Conservation (phyloP, 2,888 invertebrate genomes). For the Chironomus riparius region DNA sequence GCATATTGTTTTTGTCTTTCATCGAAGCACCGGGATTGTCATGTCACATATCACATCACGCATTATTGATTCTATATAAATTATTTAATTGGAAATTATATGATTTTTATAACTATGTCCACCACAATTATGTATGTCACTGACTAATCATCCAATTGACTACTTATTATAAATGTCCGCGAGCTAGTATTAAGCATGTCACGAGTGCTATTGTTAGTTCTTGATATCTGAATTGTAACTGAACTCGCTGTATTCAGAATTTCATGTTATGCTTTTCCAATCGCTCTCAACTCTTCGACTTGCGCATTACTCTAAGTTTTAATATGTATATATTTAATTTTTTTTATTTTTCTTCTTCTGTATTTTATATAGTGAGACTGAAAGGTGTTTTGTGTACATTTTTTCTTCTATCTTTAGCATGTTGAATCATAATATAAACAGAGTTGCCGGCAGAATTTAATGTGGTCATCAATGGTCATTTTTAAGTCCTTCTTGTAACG, state of each 20-base stretch:
- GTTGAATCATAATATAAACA: too few relatives aligned
- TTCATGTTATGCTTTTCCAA: background rate
- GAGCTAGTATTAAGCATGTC: background rate
- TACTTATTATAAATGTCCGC: background rate
- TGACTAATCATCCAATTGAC: background rate
- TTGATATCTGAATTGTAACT: background rate
- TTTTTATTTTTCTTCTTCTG: too few relatives aligned
- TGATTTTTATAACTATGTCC: background rate
- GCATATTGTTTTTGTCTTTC: constrained; percentile 39
- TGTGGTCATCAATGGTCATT: too few relatives aligned
- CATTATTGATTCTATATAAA: background rate
- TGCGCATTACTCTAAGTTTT: background rate
- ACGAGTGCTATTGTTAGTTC: background rate
- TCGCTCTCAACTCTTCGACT: background rate
- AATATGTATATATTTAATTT: too few relatives aligned
- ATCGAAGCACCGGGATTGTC: background rate
- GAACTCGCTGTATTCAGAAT: background rate
- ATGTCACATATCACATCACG: background rate
- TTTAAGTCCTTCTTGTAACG: too few relatives aligned
- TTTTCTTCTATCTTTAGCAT: too few relatives aligned
- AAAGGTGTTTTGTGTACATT: too few relatives aligned
- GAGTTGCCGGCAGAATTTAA: too few relatives aligned
- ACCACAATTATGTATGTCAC: background rate
- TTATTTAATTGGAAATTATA: background rate
- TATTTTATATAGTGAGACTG: too few relatives aligned